These are phyloP conservation scores for Aradus depressus DNA, from an alignment of 2,888 invertebrate species.

Conservation along the genomic window DNA sequence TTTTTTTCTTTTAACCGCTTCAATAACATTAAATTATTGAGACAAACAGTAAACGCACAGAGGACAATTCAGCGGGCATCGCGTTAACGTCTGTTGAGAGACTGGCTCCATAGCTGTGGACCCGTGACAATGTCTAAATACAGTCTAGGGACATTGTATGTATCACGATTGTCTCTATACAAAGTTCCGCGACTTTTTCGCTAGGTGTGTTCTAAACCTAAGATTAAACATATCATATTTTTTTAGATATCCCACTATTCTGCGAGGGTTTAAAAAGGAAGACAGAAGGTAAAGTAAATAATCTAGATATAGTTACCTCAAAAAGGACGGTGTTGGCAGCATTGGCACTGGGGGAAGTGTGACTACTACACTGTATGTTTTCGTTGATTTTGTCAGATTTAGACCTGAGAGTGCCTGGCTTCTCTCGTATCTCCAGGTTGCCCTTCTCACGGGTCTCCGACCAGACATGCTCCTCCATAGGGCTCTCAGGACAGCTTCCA, in stretches of 20 bases:
- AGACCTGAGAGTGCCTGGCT: conserved; percentile 24
- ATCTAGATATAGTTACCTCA: conserved; percentile 12
- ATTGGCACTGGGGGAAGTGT: conserved; percentile 21
- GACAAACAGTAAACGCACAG: no score
- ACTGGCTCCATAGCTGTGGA: no score
- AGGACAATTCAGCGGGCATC: no score
- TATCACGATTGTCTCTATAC: no score
- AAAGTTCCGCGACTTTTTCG: no score
- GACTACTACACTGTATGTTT: conserved; percentile 28
- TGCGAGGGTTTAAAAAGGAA: conserved; percentile 1
- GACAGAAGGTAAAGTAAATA: neutral
- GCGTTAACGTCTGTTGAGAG: no score
- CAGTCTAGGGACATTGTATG: no score
- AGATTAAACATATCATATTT: no score
- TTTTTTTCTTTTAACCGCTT: no score
- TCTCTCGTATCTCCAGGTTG: conserved; percentile 57
- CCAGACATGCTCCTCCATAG: conserved; percentile 22
- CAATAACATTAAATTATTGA: no score
- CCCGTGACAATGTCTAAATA: no score
- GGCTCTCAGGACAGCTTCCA: conserved; percentile 19
- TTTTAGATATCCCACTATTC: conserved; percentile 4
- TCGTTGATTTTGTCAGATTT: conserved; percentile 32
- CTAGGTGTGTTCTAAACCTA: no score
- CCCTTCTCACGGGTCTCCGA: conserved; percentile 48
- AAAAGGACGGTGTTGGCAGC: conserved; percentile 17